Evolutionary conservation across 2,888 invertebrate genomes (phyloP).

Genomic region (Erynnis tages): DNA sequence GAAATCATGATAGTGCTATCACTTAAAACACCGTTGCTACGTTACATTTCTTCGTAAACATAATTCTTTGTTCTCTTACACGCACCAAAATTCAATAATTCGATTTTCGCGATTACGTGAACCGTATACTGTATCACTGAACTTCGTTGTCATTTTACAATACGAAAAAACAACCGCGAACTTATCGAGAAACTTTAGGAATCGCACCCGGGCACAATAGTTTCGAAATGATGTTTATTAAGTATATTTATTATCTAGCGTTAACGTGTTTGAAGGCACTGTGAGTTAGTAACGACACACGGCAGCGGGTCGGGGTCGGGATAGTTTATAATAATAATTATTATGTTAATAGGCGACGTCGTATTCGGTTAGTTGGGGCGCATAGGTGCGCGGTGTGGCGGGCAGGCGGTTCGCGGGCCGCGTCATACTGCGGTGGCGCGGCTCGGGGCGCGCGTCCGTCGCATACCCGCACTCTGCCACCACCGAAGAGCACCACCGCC

Average conservation of each 20-base stretch:
- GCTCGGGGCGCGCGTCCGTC: slow-evolving; percentile 45
- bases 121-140: slow-evolving; percentile 18
- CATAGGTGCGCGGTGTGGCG: slow-evolving; percentile 35
- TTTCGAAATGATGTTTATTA: slow-evolving; percentile 12
- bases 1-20: slow-evolving; percentile 35
- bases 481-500: slow-evolving; percentile 41
- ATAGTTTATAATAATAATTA: slow-evolving; percentile 33
- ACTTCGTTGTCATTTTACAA: slow-evolving; percentile 26
- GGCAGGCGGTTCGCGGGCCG: slow-evolving; percentile 63
- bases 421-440: slow-evolving; percentile 71
- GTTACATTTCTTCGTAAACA: slow-evolving; percentile 73
- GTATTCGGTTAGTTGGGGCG: slow-evolving; percentile 42
- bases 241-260: slow-evolving; percentile 29
- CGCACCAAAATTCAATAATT: slow-evolving; percentile 25
- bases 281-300: slow-evolving; percentile 34
- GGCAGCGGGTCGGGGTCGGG: slow-evolving; percentile 30
- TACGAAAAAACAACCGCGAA: slow-evolving; percentile 15
- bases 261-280: slow-evolving; percentile 58
- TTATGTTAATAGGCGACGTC: slow-evolving; percentile 46
- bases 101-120: slow-evolving; percentile 17
- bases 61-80: slow-evolving; percentile 50
- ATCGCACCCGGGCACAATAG: slow-evolving; percentile 17
- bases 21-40: slow-evolving; percentile 57
- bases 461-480: slow-evolving; percentile 44
- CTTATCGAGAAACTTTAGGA: slow-evolving; percentile 22